A percentile compares a stretch with the other conserved stretches of the same genome.
phyloP scores from a whole-genome alignment of 2,888 invertebrate species.

The Drosophila yooni region DNA sequence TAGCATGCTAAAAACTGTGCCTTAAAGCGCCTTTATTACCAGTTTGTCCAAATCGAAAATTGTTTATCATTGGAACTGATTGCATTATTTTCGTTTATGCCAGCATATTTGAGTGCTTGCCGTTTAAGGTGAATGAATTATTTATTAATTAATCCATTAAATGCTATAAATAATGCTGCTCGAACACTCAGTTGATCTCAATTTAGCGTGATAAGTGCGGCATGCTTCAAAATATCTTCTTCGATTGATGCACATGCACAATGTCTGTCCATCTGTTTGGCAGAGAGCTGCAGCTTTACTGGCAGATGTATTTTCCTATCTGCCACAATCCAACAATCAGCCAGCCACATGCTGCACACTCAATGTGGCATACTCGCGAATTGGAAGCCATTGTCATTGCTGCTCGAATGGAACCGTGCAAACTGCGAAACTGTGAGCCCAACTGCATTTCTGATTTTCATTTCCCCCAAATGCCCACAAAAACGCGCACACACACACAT shows the following conservation, averaged over 20 bases:
- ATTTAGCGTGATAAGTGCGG: not conserved
- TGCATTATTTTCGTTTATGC: not conserved
- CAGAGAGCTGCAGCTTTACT: not conserved
- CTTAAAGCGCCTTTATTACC: not conserved
- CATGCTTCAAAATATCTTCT: constrained; percentile 8
- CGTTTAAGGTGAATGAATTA: not conserved
- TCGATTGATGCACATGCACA: constrained; percentile 30
- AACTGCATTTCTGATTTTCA: constrained; percentile 42
- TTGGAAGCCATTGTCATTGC: constrained; percentile 53
- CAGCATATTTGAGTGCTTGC: not conserved
- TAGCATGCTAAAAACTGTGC: not conserved
- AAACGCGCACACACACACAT: not conserved
- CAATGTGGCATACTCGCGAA: constrained; percentile 47
- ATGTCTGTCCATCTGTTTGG: not conserved
- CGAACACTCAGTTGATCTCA: not conserved
- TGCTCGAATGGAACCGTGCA: constrained; percentile 33
- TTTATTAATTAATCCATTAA: not conserved
- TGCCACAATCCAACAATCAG: not conserved
- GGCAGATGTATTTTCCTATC: constrained; percentile 1
- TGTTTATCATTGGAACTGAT: not conserved
- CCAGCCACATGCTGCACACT: constrained; percentile 21
- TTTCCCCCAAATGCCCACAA: not conserved
- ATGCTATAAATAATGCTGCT: not conserved
- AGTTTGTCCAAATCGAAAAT: not conserved
- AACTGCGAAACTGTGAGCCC: constrained; percentile 19